phyloP scores from a whole-genome alignment of 2,888 invertebrate species.

The Ophonus ardosiacus region DNA sequence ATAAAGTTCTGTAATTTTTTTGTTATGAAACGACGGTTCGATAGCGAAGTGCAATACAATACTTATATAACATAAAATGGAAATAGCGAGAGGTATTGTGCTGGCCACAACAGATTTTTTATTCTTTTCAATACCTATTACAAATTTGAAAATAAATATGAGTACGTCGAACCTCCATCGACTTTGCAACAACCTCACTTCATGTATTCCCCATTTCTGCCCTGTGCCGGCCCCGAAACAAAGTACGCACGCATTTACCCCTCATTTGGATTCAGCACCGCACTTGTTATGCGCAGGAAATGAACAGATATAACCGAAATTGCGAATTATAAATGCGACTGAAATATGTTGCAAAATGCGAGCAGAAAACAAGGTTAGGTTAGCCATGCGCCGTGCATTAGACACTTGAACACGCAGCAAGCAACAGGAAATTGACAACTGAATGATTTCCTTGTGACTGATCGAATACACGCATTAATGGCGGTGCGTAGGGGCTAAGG shows the following conservation, averaged over 20 bases:
- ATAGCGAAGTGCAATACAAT: no score
- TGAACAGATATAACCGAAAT: conserved; percentile 70
- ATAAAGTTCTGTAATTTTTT: no score
- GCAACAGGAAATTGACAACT: conserved; percentile 75
- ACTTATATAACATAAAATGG: no score
- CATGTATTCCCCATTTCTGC: background rate
- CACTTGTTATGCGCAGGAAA: conserved; percentile 67
- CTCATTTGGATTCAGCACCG: conserved; percentile 58
- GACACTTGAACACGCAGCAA: conserved; percentile 73
- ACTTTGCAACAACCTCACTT: conserved; percentile 7
- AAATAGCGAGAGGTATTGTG: no score
- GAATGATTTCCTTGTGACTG: conserved; percentile 69
- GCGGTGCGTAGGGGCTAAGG: background rate
- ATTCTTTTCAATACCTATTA: no score
- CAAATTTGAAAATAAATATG: background rate
- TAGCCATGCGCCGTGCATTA: conserved; percentile 70
- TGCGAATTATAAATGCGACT: conserved; percentile 60
- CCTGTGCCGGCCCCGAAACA: background rate
- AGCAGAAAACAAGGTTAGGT: conserved; percentile 55
- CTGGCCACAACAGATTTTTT: no score
- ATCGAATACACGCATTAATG: background rate
- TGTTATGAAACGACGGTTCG: no score
- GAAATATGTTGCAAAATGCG: conserved; percentile 52
- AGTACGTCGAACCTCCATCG: background rate
- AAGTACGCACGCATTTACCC: conserved; percentile 44